Evolutionary conservation across 2,888 invertebrate genomes (phyloP).

Genomic region (Pocota personata): DNA sequence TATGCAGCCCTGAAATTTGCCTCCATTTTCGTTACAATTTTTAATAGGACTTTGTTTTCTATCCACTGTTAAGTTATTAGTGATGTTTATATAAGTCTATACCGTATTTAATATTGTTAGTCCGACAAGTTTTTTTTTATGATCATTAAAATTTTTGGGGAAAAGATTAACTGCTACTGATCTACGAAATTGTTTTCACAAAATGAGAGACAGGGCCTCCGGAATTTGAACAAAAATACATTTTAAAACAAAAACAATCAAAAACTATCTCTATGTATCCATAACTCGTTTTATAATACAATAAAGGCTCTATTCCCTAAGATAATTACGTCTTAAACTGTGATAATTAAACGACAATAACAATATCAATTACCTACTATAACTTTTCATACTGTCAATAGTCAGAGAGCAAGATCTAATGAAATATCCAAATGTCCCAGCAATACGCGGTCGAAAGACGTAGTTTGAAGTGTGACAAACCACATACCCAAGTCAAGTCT

Average conservation of each 20-base stretch:
- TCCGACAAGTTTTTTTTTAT: neutral
- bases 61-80: no score
- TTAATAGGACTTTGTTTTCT: no score
- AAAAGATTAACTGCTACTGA: neutral
- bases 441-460: neutral
- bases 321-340: constrained; percentile 1
- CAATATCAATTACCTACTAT: constrained; percentile 21
- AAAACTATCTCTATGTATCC: neutral
- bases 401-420: neutral
- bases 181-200: neutral
- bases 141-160: neutral
- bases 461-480: constrained; percentile 4
- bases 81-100: no score
- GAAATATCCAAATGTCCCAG: neutral
- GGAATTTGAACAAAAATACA: neutral
- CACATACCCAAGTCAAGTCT: neutral
- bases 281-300: neutral
- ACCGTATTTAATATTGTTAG: no score
- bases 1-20: no score
- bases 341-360: constrained; percentile 12
- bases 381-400: neutral
- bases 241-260: neutral
- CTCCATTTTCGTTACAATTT: no score
- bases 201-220: neutral
- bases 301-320: neutral